Evolutionary conservation across 2,113 vertebrate genomes (phyloP).

Genomic region (Laterallus jamaicensis): DNA sequence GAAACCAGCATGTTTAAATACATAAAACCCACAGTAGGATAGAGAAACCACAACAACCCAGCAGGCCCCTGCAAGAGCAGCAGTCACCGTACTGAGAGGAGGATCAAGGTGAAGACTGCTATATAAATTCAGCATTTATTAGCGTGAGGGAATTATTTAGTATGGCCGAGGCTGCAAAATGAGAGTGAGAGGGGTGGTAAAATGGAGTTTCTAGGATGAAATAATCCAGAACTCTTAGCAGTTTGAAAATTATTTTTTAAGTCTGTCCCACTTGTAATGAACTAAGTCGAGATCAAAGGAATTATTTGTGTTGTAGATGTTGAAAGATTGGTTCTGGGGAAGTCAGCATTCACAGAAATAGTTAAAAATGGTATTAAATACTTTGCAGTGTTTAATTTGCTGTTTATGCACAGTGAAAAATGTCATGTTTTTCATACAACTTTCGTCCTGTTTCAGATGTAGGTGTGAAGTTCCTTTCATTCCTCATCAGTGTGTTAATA

Average conservation of each 20-base stretch:
- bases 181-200: not conserved
- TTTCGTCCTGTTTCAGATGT: slow-evolving; percentile 11
- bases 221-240: not conserved
- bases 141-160: slow-evolving; percentile 27
- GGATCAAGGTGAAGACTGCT: slow-evolving; percentile 26
- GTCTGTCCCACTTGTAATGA: not conserved
- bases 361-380: not conserved
- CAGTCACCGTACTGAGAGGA: not conserved
- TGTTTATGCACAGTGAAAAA: not conserved
- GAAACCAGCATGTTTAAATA: slow-evolving; percentile 50
- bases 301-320: not conserved
- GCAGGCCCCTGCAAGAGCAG: not conserved
- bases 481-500: not conserved
- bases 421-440: not conserved
- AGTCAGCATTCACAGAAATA: not conserved
- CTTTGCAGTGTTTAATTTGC: not conserved
- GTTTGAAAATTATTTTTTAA: not conserved
- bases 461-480: slow-evolving; percentile 16
- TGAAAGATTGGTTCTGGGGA: not conserved
- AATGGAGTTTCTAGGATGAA: not conserved
- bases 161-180: not conserved
- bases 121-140: slow-evolving; percentile 34
- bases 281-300: not conserved
- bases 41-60: slow-evolving; percentile 48
- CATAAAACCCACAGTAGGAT: slow-evolving; percentile 19